A percentile compares a stretch with the other conserved stretches of the same genome.
phyloP scores from a whole-genome alignment of 2,113 vertebrate genomes.

The Oceanites oceanicus region DNA sequence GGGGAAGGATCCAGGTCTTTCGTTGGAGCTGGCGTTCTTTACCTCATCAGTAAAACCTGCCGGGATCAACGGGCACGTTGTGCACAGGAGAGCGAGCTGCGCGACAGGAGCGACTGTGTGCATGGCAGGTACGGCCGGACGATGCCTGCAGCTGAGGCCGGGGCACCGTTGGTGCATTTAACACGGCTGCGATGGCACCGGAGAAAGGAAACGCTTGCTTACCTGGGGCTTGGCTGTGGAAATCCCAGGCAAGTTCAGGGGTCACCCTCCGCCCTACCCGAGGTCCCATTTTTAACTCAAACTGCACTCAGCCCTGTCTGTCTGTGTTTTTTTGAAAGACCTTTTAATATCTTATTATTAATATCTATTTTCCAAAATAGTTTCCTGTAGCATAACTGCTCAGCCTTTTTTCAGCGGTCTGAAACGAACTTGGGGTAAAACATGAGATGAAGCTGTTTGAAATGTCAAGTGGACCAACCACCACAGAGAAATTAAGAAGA shows the following conservation, averaged over 20 bases:
- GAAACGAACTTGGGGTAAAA: background rate
- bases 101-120: background rate
- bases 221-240: background rate
- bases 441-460: background rate
- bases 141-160: background rate
- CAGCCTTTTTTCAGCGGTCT: background rate
- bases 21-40: background rate
- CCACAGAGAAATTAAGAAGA: background rate
- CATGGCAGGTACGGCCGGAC: background rate
- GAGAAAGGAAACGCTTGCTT: background rate
- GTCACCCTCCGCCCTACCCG: background rate
- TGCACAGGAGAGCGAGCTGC: background rate
- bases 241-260: background rate
- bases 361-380: background rate
- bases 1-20: background rate
- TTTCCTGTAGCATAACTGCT: background rate
- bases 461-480: background rate
- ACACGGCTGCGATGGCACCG: background rate
- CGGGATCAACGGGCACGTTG: fast-evolving
- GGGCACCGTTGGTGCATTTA: background rate
- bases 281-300: background rate
- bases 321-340: background rate
- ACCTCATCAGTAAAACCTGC: background rate
- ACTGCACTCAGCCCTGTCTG: background rate
- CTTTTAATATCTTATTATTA: background rate